Percentiles rank a stretch among this genome's conserved stretches.
These are phyloP conservation scores for Tupaia tana DNA, from an alignment of 2,113 vertebrate species.

Conservation along the genomic window DNA sequence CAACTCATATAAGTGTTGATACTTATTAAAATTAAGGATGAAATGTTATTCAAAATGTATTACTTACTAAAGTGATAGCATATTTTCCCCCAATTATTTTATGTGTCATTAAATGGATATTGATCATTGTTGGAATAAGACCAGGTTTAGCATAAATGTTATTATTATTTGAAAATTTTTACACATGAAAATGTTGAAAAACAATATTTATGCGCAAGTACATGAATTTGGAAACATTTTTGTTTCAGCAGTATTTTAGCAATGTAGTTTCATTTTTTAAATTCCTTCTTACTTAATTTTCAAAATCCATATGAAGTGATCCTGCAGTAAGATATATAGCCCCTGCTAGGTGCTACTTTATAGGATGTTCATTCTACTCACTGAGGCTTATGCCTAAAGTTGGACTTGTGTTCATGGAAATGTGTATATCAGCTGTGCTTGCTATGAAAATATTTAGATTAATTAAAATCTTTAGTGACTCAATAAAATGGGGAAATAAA, in stretches of 20 bases:
- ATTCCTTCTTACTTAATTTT: slow-evolving; percentile 1
- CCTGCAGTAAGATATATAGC: too few species aligned
- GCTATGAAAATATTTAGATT: too few species aligned
- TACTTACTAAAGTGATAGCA: background rate
- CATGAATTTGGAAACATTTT: background rate
- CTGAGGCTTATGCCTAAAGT: too few species aligned
- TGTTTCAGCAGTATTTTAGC: background rate
- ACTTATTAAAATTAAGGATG: slow-evolving; percentile 33
- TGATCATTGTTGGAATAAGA: background rate
- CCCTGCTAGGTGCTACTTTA: too few species aligned
- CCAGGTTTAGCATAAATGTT: background rate
- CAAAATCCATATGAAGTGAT: background rate
- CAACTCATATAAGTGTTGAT: background rate
- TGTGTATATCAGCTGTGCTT: too few species aligned
- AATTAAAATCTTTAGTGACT: too few species aligned
- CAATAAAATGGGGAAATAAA: too few species aligned
- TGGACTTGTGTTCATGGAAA: too few species aligned
- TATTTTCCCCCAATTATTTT: slow-evolving; percentile 1
- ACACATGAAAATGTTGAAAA: slow-evolving; percentile 25
- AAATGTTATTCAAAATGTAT: background rate
- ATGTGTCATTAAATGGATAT: background rate
- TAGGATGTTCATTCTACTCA: too few species aligned
- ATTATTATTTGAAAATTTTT: background rate
- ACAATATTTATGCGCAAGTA: background rate
- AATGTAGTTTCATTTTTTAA: background rate